Conservation (phyloP, 2,113 vertebrate genomes). For the Zingel zingel region DNA sequence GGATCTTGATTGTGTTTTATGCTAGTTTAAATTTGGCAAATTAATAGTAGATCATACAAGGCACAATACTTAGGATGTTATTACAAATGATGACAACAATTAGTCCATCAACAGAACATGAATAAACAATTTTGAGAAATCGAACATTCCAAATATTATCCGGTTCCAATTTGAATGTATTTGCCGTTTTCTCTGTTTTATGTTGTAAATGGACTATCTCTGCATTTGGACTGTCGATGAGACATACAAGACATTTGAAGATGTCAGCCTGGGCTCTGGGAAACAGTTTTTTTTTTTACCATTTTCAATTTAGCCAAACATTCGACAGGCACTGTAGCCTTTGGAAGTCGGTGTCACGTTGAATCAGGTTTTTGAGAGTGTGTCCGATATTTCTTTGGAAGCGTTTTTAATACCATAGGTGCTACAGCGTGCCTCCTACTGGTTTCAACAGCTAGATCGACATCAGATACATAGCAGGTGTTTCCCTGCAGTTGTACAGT, state of each 20-base stretch:
- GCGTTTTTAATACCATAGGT: slow-evolving; percentile 37
- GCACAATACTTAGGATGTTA: neutral
- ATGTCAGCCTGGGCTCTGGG: too few species aligned
- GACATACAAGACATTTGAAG: neutral
- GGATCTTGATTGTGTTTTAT: neutral
- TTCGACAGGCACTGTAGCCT: neutral
- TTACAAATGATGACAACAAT: neutral
- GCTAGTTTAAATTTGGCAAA: neutral
- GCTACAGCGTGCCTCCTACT: slow-evolving; percentile 20
- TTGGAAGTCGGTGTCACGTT: slow-evolving; percentile 14
- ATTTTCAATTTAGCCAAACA: neutral
- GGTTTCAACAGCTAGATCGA: slow-evolving; percentile 53
- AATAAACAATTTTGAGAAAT: neutral
- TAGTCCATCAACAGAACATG: neutral
- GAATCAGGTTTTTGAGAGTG: slow-evolving; percentile 11
- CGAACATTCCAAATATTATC: neutral
- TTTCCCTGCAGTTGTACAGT: slow-evolving; percentile 36
- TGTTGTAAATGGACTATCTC: too few species aligned
- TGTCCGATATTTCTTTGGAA: slow-evolving; percentile 10
- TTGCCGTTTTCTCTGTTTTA: neutral
- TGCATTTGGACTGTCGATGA: neutral
- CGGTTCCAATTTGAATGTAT: neutral
- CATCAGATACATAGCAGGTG: slow-evolving; percentile 71
- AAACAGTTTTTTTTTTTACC: neutral
- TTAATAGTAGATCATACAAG: neutral